Evolutionary conservation across 2,888 invertebrate genomes (phyloP).

Genomic region (Neria commutata): DNA sequence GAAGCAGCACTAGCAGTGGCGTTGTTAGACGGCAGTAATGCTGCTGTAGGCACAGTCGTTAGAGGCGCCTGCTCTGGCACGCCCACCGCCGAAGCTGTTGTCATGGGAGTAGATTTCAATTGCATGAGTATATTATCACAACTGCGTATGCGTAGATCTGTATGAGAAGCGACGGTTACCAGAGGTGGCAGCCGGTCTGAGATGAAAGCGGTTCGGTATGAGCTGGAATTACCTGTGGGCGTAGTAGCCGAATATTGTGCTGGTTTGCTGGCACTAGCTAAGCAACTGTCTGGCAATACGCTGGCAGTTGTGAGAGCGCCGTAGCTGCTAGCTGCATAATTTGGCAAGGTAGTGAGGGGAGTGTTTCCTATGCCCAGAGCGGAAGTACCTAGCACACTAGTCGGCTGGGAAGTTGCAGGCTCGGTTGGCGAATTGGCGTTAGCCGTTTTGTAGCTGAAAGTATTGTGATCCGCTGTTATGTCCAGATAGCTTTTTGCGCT

Average conservation of each 20-base stretch:
- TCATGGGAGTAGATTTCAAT: conserved; percentile 31
- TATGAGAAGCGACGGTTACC: conserved; percentile 10
- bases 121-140: conserved; percentile 47
- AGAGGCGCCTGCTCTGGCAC: conserved; percentile 3
- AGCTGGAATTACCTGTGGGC: conserved; percentile 30
- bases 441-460: conserved; percentile 1
- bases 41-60: not conserved
- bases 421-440: conserved; percentile 13
- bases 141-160: conserved; percentile 41
- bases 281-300: conserved; percentile 24
- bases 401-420: not conserved
- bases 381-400: not conserved
- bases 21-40: conserved; percentile 4
- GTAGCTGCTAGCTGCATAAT: conserved; percentile 7
- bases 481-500: conserved; percentile 51
- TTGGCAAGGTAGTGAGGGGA: not conserved
- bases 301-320: conserved; percentile 23
- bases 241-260: conserved; percentile 19
- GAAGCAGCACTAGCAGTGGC: not conserved
- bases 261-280: conserved; percentile 13
- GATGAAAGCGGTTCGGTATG: conserved; percentile 22
- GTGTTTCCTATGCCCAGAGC: conserved; percentile 3
- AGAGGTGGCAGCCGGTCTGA: conserved; percentile 19
- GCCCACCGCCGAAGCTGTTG: conserved; percentile 2
- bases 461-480: conserved; percentile 15